Conservation (phyloP, 2,888 invertebrate genomes). For the Crematogaster levior region DNA sequence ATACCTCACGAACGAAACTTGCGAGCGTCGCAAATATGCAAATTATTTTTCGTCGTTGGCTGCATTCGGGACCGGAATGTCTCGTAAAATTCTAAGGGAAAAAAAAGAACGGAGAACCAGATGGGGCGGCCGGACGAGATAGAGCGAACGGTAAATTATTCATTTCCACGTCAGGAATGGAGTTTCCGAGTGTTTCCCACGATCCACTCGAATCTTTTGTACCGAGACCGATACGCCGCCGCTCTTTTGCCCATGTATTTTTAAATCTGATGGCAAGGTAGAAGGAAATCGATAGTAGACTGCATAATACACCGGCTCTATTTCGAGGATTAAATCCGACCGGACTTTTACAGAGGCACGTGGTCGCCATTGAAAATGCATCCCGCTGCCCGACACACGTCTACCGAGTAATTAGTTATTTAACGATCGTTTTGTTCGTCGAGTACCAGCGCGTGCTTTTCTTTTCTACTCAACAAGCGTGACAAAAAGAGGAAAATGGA, state of each 20-base stretch:
- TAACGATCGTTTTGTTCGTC: conserved; percentile 4
- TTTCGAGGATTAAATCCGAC: conserved; percentile 39
- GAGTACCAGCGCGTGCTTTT: not conserved
- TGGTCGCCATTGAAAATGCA: conserved; percentile 22
- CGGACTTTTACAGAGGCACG: conserved; percentile 3
- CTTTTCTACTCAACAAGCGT: not conserved
- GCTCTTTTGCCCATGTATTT: conserved; percentile 45
- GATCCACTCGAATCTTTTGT: conserved; percentile 35
- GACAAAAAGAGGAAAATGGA: not conserved
- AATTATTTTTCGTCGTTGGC: conserved; percentile 8
- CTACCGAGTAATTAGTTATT: conserved; percentile 36
- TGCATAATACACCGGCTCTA: conserved; percentile 37
- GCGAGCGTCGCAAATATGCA: not conserved
- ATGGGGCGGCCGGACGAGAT: not conserved
- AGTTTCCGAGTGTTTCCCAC: conserved; percentile 26
- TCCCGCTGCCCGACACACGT: not conserved
- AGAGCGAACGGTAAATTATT: conserved; percentile 38
- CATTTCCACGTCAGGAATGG: conserved; percentile 38
- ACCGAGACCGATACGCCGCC: not conserved
- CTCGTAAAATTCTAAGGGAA: conserved; percentile 11
- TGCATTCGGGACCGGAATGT: not conserved
- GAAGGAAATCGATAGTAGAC: conserved; percentile 36
- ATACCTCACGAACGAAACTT: not conserved
- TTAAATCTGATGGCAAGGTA: conserved; percentile 19
- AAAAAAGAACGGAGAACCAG: not conserved